Evolutionary conservation across 2,888 invertebrate genomes (phyloP).

Genomic region (Xanthia togata): DNA sequence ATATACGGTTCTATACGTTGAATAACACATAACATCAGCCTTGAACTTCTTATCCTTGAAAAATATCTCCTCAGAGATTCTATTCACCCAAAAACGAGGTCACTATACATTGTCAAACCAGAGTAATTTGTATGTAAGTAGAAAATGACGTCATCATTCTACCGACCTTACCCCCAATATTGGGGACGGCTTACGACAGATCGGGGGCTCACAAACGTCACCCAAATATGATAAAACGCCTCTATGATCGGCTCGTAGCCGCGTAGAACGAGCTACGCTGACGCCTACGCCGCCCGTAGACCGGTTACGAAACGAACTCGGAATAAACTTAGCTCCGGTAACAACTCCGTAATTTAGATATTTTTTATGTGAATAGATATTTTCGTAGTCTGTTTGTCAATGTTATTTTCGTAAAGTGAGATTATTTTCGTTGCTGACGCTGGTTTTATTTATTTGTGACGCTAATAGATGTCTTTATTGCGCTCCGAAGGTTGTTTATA

Average conservation of each 20-base stretch:
- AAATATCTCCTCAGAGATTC: constrained; percentile 24
- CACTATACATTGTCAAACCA: constrained; percentile 47
- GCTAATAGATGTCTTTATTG: constrained; percentile 52
- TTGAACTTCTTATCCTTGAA: constrained; percentile 43
- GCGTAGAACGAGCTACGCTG: constrained; percentile 51
- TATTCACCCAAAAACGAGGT: constrained; percentile 38
- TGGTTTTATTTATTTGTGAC: constrained; percentile 56
- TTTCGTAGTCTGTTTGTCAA: constrained; percentile 52
- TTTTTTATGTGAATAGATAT: constrained; percentile 53
- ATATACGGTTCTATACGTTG: not conserved
- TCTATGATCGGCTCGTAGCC: constrained; percentile 53
- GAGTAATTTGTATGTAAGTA: constrained; percentile 63
- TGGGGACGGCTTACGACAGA: constrained; percentile 61
- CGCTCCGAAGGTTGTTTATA: constrained; percentile 20
- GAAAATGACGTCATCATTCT: constrained; percentile 58
- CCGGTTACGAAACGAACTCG: constrained; percentile 56
- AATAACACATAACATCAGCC: not conserved
- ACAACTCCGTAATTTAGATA: constrained; percentile 52
- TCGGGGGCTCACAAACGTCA: constrained; percentile 55
- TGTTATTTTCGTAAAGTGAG: constrained; percentile 50
- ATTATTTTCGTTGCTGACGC: constrained; percentile 45
- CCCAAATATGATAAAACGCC: constrained; percentile 58
- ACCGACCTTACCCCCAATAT: constrained; percentile 59
- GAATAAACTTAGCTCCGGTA: constrained; percentile 42
- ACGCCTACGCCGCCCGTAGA: constrained; percentile 62